Percentiles rank a stretch among this genome's conserved stretches.
Evolutionary conservation across 2,888 invertebrate genomes (phyloP).

Genomic region (Synergus japonicus): DNA sequence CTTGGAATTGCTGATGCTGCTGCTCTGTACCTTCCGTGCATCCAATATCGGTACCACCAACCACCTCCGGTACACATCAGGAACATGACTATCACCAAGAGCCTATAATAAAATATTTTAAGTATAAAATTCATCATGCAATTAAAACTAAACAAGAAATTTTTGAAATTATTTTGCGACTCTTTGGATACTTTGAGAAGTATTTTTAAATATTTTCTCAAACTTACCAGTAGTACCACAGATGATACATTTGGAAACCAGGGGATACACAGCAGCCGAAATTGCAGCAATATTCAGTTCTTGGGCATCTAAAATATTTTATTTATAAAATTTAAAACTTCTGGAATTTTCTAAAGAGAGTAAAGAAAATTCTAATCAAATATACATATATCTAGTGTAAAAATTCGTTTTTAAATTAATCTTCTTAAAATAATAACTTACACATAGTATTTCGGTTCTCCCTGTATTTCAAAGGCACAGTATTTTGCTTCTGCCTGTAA

Average conservation of each 20-base stretch:
- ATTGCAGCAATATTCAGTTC: slow-evolving; percentile 79
- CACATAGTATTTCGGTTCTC: slow-evolving; percentile 77
- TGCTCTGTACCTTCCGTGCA: slow-evolving; percentile 76
- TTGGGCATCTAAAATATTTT: slow-evolving; percentile 74
- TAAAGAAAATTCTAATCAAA: not conserved
- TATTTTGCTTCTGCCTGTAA: slow-evolving; percentile 76
- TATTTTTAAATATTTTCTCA: too few relatives aligned
- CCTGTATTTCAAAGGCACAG: slow-evolving; percentile 77
- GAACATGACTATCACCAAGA: slow-evolving; percentile 79
- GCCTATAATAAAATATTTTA: slow-evolving; percentile 68
- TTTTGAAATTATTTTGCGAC: not conserved
- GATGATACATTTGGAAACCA: slow-evolving; percentile 79
- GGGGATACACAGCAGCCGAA: slow-evolving; percentile 80
- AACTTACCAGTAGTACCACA: slow-evolving; percentile 80
- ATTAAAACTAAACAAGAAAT: not conserved
- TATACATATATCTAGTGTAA: not conserved
- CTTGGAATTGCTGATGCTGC: slow-evolving; percentile 70
- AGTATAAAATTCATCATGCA: not conserved
- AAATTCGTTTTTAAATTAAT: not conserved
- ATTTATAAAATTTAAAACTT: not conserved
- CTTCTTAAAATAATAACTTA: slow-evolving; percentile 61
- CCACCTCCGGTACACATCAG: slow-evolving; percentile 79
- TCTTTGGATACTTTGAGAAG: too few relatives aligned
- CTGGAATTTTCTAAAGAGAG: not conserved
- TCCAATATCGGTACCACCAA: slow-evolving; percentile 79